Evolutionary conservation across 2,113 vertebrate species (phyloP).

Genomic region (Ctenomys sociabilis): DNA sequence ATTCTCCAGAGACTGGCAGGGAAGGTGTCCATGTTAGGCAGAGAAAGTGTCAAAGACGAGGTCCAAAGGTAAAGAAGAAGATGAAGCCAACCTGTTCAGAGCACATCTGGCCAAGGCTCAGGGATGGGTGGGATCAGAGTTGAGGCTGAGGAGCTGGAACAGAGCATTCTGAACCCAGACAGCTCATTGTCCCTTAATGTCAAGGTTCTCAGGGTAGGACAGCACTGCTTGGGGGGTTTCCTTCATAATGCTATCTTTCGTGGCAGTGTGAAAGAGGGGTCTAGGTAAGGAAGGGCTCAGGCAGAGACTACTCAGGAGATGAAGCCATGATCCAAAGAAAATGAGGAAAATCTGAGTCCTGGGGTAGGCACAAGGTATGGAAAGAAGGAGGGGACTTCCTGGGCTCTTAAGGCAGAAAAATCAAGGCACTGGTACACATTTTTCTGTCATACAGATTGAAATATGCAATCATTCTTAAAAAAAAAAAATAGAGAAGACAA

Average conservation of each 20-base stretch:
- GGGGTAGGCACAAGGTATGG: background rate
- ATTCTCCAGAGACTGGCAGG: background rate
- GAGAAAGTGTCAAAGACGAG: background rate
- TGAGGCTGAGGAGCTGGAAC: background rate
- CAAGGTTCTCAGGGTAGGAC: background rate
- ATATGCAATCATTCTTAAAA: background rate
- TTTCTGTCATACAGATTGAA: background rate
- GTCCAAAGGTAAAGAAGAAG: background rate
- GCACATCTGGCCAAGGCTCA: background rate
- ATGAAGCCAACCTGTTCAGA: background rate
- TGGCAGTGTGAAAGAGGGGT: background rate
- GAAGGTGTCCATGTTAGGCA: background rate
- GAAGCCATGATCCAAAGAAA: background rate
- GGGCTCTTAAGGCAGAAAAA: background rate
- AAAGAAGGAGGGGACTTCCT: background rate
- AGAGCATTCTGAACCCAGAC: background rate
- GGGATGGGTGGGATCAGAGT: background rate
- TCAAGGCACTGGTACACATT: background rate
- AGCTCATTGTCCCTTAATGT: background rate
- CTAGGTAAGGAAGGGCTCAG: background rate
- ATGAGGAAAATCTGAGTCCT: background rate
- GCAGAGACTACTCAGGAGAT: background rate
- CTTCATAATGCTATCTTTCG: background rate
- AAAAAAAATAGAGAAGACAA: background rate
- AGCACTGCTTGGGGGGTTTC: background rate